Evolutionary conservation across 2,797 vertebrate species (phyloP).

Genomic region (Microctenopoma stevenorrisi): DNA sequence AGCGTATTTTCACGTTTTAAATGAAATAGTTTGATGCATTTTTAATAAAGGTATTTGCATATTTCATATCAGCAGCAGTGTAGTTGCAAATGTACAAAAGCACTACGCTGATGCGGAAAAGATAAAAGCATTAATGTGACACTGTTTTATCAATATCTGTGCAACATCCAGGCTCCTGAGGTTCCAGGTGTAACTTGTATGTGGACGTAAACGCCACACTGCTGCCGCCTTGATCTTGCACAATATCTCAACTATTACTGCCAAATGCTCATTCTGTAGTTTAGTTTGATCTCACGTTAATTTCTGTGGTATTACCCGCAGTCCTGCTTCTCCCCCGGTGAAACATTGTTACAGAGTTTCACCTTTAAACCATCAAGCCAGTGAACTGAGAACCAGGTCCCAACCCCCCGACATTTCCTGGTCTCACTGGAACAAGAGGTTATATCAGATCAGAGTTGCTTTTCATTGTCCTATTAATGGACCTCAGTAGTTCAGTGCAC

Average conservation of each 20-base stretch:
- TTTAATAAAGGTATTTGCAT: neutral
- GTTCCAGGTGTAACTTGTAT: neutral
- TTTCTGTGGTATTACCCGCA: neutral
- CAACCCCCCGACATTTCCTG: slow-evolving; percentile 11
- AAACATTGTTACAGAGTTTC: slow-evolving; percentile 28
- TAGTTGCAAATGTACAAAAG: slow-evolving; percentile 1
- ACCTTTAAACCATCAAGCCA: slow-evolving; percentile 26
- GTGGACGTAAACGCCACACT: slow-evolving; percentile 4
- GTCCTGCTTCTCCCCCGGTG: slow-evolving; percentile 23
- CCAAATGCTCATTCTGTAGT: neutral
- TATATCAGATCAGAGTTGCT: slow-evolving; percentile 25
- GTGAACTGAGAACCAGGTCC: slow-evolving; percentile 27
- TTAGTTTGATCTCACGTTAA: neutral
- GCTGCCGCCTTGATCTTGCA: neutral
- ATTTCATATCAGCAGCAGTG: neutral
- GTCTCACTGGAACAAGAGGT: slow-evolving; percentile 34
- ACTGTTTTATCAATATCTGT: neutral
- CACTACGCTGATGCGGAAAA: neutral
- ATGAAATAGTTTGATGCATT: neutral
- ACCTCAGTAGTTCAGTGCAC: slow-evolving; percentile 17
- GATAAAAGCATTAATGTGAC: neutral
- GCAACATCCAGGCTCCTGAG: slow-evolving; percentile 9
- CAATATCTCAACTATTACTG: neutral
- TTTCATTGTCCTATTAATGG: slow-evolving; percentile 41
- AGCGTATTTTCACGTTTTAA: neutral